phyloP scores from a whole-genome alignment of 1,140 invertebrate genomes.

The Sycophaga agraensis region DNA sequence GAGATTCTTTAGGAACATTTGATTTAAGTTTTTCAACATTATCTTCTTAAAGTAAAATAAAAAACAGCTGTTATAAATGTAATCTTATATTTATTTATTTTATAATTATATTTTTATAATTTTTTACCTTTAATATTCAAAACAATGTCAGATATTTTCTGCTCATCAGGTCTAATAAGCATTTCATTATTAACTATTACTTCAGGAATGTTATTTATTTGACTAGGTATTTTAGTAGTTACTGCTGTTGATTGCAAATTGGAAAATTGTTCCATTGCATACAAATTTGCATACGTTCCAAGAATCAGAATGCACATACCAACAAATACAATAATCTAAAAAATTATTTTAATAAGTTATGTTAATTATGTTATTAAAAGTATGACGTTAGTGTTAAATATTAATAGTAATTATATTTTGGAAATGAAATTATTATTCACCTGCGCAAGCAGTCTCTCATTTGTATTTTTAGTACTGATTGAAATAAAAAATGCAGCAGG shows the following conservation, averaged over 20 bases:
- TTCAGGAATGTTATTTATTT: conserved; percentile 50
- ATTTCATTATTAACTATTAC: conserved; percentile 40
- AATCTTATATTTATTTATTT: background rate
- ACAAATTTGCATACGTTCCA: conserved; percentile 84
- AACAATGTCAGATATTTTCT: conserved; percentile 31
- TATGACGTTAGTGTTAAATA: background rate
- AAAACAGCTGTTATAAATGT: background rate
- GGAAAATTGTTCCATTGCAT: conserved; percentile 67
- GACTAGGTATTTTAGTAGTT: conserved; percentile 41
- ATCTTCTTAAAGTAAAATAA: background rate
- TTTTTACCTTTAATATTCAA: conserved; percentile 38
- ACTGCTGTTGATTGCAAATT: conserved; percentile 36
- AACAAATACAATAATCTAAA: conserved; percentile 70
- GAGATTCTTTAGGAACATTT: conserved; percentile 15
- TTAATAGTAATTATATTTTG: background rate
- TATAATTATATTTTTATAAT: conserved; percentile 6
- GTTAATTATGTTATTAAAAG: background rate
- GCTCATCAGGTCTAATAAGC: conserved; percentile 35
- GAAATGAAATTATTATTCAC: conserved; percentile 43
- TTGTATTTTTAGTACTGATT: conserved; percentile 72
- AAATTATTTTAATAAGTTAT: too few species aligned
- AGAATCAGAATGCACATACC: conserved; percentile 81
- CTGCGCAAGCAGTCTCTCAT: conserved; percentile 72
- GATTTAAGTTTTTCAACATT: conserved; percentile 9
- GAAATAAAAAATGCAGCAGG: conserved; percentile 78